A percentile compares a stretch with the other conserved stretches of the same genome.
Conservation (phyloP, 2,113 vertebrate genomes). For the Gorsachius goisagi region DNA sequence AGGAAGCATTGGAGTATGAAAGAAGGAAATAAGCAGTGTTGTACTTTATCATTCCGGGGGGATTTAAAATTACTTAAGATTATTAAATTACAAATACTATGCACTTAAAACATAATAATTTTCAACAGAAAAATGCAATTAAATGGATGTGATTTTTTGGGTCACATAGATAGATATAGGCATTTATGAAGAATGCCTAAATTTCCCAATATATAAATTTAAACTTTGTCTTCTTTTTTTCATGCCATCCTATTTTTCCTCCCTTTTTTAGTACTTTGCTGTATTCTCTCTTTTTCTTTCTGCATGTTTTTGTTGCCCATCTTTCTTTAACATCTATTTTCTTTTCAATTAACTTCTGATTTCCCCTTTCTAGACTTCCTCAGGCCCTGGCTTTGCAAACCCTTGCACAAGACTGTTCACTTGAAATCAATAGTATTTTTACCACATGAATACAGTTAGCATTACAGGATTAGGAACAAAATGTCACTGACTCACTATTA, state of each 20-base stretch:
- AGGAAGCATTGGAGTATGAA: neutral
- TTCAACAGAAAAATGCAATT: neutral
- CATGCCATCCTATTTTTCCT: neutral
- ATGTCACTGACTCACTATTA: neutral
- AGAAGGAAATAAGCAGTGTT: neutral
- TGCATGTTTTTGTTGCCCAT: neutral
- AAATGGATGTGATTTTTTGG: neutral
- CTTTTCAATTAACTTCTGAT: neutral
- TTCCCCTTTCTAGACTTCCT: neutral
- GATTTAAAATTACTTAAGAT: neutral
- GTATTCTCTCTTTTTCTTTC: neutral
- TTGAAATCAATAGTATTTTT: neutral
- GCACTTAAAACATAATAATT: neutral
- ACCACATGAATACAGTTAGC: neutral
- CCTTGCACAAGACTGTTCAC: neutral
- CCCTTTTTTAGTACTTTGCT: neutral
- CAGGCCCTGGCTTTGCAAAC: neutral
- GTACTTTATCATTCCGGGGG: neutral
- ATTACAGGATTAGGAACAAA: neutral
- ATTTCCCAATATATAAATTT: neutral
- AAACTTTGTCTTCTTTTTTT: neutral
- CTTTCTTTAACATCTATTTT: neutral
- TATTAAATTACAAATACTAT: neutral
- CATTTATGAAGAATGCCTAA: neutral
- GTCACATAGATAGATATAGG: neutral